A percentile compares a stretch with the other conserved stretches of the same genome.
These are phyloP conservation scores for Plodia interpunctella DNA, from an alignment of 1,140 invertebrate genomes.

Conservation along the genomic window DNA sequence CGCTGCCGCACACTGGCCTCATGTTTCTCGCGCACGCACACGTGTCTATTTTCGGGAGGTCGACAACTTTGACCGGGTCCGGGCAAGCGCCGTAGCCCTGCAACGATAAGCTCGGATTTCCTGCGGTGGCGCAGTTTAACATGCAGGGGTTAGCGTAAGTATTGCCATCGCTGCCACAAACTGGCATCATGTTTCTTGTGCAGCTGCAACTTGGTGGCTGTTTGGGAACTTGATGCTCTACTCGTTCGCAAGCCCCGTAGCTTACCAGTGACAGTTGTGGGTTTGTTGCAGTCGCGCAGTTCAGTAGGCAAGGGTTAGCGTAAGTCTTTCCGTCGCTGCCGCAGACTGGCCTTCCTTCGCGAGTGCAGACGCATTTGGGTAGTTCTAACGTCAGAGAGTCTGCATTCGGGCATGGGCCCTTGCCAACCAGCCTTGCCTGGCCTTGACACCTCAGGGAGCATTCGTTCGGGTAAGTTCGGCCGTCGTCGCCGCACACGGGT, in stretches of 20 bases:
- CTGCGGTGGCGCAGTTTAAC: slow-evolving; percentile 15
- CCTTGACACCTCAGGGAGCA: slow-evolving; percentile 34
- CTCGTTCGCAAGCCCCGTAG: slow-evolving; percentile 18
- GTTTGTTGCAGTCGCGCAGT: slow-evolving; percentile 43
- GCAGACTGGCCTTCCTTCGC: slow-evolving; percentile 72
- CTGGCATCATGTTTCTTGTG: background rate
- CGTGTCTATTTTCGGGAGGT: background rate
- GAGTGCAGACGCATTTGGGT: slow-evolving; percentile 67
- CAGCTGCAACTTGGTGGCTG: background rate
- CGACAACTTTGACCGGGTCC: background rate
- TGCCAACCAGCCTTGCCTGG: background rate
- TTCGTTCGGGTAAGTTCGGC: slow-evolving; percentile 68
- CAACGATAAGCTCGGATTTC: slow-evolving; percentile 1
- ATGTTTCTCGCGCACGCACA: slow-evolving; percentile 29
- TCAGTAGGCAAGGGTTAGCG: slow-evolving; percentile 69
- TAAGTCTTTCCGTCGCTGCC: slow-evolving; percentile 68
- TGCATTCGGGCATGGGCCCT: background rate
- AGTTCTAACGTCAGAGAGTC: background rate
- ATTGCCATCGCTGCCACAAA: slow-evolving; percentile 10
- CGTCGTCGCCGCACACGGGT: slow-evolving; percentile 73
- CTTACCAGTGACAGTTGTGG: slow-evolving; percentile 19
- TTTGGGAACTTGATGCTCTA: background rate
- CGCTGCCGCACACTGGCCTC: slow-evolving; percentile 42
- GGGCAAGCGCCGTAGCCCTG: slow-evolving; percentile 17
- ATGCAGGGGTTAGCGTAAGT: slow-evolving; percentile 11